Conservation (phyloP, 2,113 vertebrate genomes). For the Phaetusa simplex region DNA sequence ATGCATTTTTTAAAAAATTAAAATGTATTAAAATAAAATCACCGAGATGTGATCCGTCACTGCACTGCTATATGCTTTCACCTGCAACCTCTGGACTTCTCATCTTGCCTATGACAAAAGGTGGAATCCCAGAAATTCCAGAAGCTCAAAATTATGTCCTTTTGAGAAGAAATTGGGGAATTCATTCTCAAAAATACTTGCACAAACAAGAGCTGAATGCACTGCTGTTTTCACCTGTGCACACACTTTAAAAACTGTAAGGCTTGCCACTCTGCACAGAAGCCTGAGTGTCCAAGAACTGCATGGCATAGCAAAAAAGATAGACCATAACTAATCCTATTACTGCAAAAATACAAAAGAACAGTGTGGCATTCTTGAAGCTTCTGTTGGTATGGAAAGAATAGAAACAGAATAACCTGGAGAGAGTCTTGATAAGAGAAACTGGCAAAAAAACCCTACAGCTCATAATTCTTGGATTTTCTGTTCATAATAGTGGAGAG, state of each 20-base stretch:
- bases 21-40: not conserved
- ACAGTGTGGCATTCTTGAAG: not conserved
- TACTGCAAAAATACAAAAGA: not conserved
- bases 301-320: not conserved
- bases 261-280: not conserved
- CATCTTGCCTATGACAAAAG: not conserved
- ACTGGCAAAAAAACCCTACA: not conserved
- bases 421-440: not conserved
- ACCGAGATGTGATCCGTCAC: not conserved
- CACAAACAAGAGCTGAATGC: not conserved
- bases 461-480: not conserved
- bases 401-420: not conserved
- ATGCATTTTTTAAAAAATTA: not conserved
- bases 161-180: not conserved
- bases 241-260: not conserved
- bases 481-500: not conserved
- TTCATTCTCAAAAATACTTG: not conserved
- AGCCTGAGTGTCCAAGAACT: not conserved
- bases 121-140: not conserved
- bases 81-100: not conserved
- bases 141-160: not conserved
- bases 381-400: not conserved
- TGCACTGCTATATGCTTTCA: not conserved
- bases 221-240: not conserved
- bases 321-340: not conserved